Conservation (phyloP, 2,888 invertebrate genomes). For the Odontothrips loti region DNA sequence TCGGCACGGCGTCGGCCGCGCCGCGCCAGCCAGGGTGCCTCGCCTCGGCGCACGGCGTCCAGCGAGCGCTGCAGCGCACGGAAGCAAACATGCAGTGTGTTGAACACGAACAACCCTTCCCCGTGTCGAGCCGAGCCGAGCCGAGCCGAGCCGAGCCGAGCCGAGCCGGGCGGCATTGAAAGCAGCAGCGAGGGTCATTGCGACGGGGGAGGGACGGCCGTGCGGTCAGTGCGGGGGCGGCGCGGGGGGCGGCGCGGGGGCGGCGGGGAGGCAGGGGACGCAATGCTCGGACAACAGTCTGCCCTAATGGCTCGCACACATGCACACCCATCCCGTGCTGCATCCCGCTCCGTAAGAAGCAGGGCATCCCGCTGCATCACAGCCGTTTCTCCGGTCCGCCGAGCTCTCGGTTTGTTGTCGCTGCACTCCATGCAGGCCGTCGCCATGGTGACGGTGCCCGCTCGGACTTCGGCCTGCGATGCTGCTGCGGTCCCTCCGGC, state of each 20-base stretch:
- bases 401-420: too few species aligned
- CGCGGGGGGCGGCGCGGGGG: too few species aligned
- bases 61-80: not conserved
- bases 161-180: not conserved
- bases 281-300: not conserved
- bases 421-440: too few species aligned
- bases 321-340: not conserved
- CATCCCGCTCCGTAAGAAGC: too few species aligned
- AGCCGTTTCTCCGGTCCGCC: too few species aligned
- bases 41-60: not conserved
- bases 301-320: not conserved
- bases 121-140: not conserved
- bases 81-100: not conserved
- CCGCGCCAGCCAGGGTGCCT: not conserved
- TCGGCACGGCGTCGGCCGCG: not conserved
- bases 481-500: too few species aligned
- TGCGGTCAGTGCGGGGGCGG: slow-evolving; percentile 5
- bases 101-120: not conserved
- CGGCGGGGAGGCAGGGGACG: not conserved
- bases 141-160: not conserved
- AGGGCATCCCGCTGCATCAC: too few species aligned
- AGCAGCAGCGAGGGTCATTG: not conserved
- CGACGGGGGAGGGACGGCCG: not conserved
- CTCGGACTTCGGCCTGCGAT: too few species aligned
- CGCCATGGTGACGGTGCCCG: too few species aligned